A percentile compares a stretch with the other conserved stretches of the same genome.
phyloP scores from a whole-genome alignment of 2,888 invertebrate genomes.

The Ophion ellenae region DNA sequence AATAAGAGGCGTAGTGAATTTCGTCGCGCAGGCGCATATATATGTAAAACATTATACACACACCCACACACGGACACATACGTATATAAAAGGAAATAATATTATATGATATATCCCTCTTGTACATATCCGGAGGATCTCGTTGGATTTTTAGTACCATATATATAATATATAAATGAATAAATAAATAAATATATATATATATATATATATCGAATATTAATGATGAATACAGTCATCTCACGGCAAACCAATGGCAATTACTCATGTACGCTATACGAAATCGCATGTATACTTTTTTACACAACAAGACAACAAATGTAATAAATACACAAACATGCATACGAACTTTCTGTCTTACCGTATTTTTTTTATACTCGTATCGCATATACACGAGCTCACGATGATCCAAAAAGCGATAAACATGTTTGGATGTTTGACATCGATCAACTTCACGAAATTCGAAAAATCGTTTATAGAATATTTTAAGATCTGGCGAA shows the following conservation, averaged over 20 bases:
- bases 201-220: slow-evolving; percentile 54
- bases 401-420: neutral
- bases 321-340: slow-evolving; percentile 40
- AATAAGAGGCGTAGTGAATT: slow-evolving; percentile 47
- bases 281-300: slow-evolving; percentile 68
- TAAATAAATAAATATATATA: slow-evolving; percentile 45
- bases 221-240: slow-evolving; percentile 50
- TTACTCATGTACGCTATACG: slow-evolving; percentile 49
- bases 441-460: neutral
- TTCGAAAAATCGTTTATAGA: no score
- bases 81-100: slow-evolving; percentile 47
- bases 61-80: neutral
- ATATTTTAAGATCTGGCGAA: no score
- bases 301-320: slow-evolving; percentile 66
- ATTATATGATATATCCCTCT: slow-evolving; percentile 70
- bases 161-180: slow-evolving; percentile 38
- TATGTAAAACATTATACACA: slow-evolving; percentile 2
- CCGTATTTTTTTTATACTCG: neutral
- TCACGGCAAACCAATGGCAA: slow-evolving; percentile 51
- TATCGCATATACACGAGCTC: neutral
- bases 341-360: slow-evolving; percentile 25
- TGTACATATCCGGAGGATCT: slow-evolving; percentile 77
- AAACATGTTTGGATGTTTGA: neutral
- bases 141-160: slow-evolving; percentile 63
- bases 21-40: slow-evolving; percentile 51